Evolutionary conservation across 2,888 invertebrate genomes (phyloP), one percentile per base, ranked within the genome.

Genomic region (Synergus gifuensis): DNA sequence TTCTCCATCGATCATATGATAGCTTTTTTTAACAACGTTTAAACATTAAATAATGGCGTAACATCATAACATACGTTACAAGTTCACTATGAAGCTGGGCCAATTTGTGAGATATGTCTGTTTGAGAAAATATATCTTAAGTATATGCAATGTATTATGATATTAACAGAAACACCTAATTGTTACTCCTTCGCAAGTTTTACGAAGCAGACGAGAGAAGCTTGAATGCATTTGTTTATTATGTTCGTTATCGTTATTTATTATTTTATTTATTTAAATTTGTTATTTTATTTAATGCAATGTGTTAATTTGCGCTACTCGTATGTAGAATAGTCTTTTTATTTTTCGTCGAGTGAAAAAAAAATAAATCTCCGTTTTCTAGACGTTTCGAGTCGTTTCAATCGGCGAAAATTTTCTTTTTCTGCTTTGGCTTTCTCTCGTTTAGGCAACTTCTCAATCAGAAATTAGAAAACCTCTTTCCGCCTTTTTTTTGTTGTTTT

Each of bases 81-180:
- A 77, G 82, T 87, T 82, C 85, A 87, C 87, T 89, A 89, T 87
- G 81, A 88, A 88, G 88, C 88, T 82, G 86, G 86, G 87, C 87
- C 84, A 88, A 87, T 88, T 85, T 84, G 86, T 87, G 87, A 88
- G 91, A 91, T 91, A 91, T 91, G 90, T 91, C 84, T 88, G 85
- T 88, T 88, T 88, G 88, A 89, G 88, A 89, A 89, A 89, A 88
- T 89, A 87, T 88, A 88, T 87, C 86, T 88, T 88, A 87, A 83
- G 84, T 85, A 79, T 81, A 78, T 79, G 76, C 78, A 76, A 49
- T 81, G 78, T 76, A 81, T 82, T 81, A 82, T 78, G 76, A 84
- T 83, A 84, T 82, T 83, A 82, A 82, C 84, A 85, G 84, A 86
- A 83, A 86, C 83, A 86, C 66, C 82, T 84, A 85, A 64, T 83